Evolutionary conservation across 2,797 vertebrate species (phyloP).

Genomic region (Bovichtus variegatus): DNA sequence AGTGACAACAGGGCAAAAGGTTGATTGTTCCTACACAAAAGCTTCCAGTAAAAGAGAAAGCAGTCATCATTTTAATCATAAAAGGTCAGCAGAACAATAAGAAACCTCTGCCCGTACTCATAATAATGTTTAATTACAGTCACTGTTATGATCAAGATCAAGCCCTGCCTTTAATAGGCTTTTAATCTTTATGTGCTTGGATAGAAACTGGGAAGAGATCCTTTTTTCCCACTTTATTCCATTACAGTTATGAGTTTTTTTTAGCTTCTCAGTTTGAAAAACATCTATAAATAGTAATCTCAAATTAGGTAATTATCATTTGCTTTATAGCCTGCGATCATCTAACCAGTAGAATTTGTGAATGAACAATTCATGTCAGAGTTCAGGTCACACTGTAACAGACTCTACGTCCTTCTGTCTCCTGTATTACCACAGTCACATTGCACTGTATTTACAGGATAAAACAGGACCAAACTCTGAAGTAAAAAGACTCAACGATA

Average conservation of each 20-base stretch:
- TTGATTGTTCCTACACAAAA: constrained; percentile 41
- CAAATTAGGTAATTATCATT: constrained; percentile 1
- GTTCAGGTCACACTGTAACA: not conserved
- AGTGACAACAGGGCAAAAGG: constrained; percentile 32
- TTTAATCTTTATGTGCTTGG: constrained; percentile 19
- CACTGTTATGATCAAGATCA: constrained; percentile 20
- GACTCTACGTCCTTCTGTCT: not conserved
- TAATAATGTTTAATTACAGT: constrained; percentile 51
- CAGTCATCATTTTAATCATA: constrained; percentile 36
- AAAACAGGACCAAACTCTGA: not conserved
- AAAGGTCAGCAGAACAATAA: constrained; percentile 59
- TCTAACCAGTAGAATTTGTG: not conserved
- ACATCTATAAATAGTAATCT: constrained; percentile 5
- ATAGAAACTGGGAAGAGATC: constrained; percentile 8
- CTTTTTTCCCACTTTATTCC: constrained; percentile 1
- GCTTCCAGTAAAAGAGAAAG: constrained; percentile 17
- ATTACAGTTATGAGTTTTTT: constrained; percentile 23
- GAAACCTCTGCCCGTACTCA: constrained; percentile 22
- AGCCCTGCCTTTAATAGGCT: constrained; percentile 32
- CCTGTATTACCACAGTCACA: not conserved
- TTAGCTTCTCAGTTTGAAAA: constrained; percentile 4
- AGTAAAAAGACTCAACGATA: not conserved
- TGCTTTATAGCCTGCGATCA: not conserved
- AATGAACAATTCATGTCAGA: constrained; percentile 7
- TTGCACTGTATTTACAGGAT: not conserved